Evolutionary conservation across 2,113 vertebrate species (phyloP), one percentile per base, ranked within the genome.

Genomic region (Ceratotherium simum): DNA sequence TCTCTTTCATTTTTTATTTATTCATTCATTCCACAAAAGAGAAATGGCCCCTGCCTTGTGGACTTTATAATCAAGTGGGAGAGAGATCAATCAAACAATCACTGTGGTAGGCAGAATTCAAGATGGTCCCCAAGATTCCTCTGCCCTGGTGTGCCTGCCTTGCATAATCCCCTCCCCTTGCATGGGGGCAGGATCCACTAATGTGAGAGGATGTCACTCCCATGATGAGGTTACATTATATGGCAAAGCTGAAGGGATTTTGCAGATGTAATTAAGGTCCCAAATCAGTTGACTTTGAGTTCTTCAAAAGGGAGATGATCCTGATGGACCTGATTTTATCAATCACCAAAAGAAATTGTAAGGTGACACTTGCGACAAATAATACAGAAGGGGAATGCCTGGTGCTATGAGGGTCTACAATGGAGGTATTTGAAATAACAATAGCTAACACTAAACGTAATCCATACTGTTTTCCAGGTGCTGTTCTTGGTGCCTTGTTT

Each of bases 11-110:
- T 81, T 80, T 82, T 96, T 13, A 76, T 91, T 86, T 7, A 75
- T 75, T 65, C 60, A 62, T 72, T 95, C 56, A 88, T 95, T 81
- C 65, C 75, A 76, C 8, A 65, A 67, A 94, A 87, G 6, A 96
- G 58, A 67, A 42, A 80, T 36, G 65, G 29, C 16, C 42, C 20
- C 42, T 75, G 6, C 25, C 36, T 94, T 88, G 80, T 67, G 46
- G 62, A 56, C n/a, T 80, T 92, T 56, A 60, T 73, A 29, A 83
- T 82, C 29, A 78, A 56, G 48, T 8, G 16, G 33, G 5, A 54
- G 60, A 65, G 27, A 93, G 25, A 75, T 42, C 86, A 79, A 51
- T 90, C 51, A 91, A 84, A 73, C 17, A 51, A 67, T 82, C 27
- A 10, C 27, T 20, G 14, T 70, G 14, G 29, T 65, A 79, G 58